Evolutionary conservation across 2,888 invertebrate genomes (phyloP), one percentile per base, ranked within the genome.

Genomic region (Napeogenes inachia): DNA sequence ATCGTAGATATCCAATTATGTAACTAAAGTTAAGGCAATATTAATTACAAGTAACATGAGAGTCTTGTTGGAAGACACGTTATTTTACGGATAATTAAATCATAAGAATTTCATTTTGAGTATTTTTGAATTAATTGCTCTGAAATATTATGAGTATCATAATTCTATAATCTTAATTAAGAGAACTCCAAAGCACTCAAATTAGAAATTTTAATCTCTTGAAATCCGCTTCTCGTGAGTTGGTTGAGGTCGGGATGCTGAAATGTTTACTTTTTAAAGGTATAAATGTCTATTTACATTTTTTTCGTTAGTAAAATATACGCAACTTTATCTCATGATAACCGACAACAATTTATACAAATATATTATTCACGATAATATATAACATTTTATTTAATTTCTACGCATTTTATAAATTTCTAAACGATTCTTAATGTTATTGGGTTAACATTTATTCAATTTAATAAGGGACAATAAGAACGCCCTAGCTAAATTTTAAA

Each of bases 161-260:
- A 85, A 89, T 89, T 84, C 82, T 78, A 81, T 87, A 87, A 89
- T 88, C 85, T 87, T 87, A 88, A 89, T 89, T 87, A 85, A 83
- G 84, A 84, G 81, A 82, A 85, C 79, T 87, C 85, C 77, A 78
- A 80, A 73, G 78, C 80, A 80, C 74, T 80, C 78, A 82, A 85
- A 85, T 87, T 85, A 81, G 75, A 85, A 84, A 84, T 84, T 87
- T 85, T 84, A 86, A 88, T 85, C 83, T 81, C 73, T 72, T 76
- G 75, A 73, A 87, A 86, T 82, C 84, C 78, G 68, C 67, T 70
- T 66, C 67, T 73, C 71, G 74, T 68, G 73, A 73, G 71, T 71
- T 68, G 70, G 70, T 72, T 70, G 74, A 76, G 77, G 74, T 78
- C 78, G 76, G 73, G 69, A 74, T 81, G 73, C 76, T 74, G 71